Evolutionary conservation across 2,113 vertebrate species (phyloP), one percentile per base, ranked within the genome.

Genomic region (Alces alces): DNA sequence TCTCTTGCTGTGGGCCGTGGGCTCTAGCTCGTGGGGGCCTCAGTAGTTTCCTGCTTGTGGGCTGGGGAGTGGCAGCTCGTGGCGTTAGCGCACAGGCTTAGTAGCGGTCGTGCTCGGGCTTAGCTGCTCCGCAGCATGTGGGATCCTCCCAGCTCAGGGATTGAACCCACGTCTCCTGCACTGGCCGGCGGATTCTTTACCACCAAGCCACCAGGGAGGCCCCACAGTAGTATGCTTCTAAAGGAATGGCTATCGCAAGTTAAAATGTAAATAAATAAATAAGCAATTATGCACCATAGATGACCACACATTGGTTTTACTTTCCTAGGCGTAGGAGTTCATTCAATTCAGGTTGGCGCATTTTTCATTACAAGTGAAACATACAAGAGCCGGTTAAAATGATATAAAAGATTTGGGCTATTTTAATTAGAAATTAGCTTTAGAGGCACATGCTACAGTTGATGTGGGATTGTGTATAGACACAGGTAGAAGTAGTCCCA

Each of bases 381-480:
- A 82, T 21, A 33, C 3, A 70, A 66, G n/a, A 43, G 30, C 73
- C n/a, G 33, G 27, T 64, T 5, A 70, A 92, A 92, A 82, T 50
- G 43, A 14, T 17, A 28, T 50, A 57, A 80, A 45, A 57, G 0
- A 30, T 76, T 58, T 58, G 33, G 82, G 39, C 6, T 64, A 39
- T 87, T 78, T 84, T 87, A 86, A 55, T 79, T 47, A 57, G 39
- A n/a, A 88, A 64, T 79, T 64, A 85, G 19, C 50, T 83, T 96
- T n/a, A 33, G 54, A 45, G 54, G 17, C 36, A 47, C 39, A 47
- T 83, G 6, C 9, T 9, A 5, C 9, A 64, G 76, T 23, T 30
- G 6, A 54, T 36, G 60, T 15, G 25, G 36, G 13, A 39, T 85
- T 30, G 60, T 47, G 39, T 36, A 36, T 61, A 83, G 11, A 60